Base-by-base conservation (phyloP, 1,140 invertebrate genomes). In the Uloborus diversus region DNA sequence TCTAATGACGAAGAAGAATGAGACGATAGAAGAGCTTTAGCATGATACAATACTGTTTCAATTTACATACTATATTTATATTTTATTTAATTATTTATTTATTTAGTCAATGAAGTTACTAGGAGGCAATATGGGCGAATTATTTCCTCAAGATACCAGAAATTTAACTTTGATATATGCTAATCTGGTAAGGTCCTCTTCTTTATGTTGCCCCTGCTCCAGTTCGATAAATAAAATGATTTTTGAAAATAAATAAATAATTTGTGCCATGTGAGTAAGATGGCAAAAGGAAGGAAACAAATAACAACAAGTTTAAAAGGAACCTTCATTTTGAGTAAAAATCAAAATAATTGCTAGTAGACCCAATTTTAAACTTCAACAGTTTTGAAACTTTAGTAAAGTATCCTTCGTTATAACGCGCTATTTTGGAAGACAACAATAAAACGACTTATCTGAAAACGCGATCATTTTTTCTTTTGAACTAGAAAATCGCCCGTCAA, bases 121-220 rank as follows among this genome's bases (percentile, higher is more conserved):
- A 11, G 78, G 78, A 13, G 78, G 64, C 2, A 37, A 79, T 30
- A 69, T 79, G 53, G 78, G 78, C 13, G 47, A 69, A 28, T 30
- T 79, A 4, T 37, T 25, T 28, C 78, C 64, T 23, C 13, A 37
- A 5, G 78, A 79, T 56, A 32, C 11, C 14, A 68, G 78, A 1
- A 79, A 79, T 28, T 30, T 79, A 17, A 79, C 78, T 9, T 13
- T 79, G 20, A 35, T 79, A 11, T 79, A 68, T 42, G 7, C 56
- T 7, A 79, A 79, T 28, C 28, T 79, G 49, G 73, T 76, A 76
- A 76, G 61, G 27, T 23, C 13, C 5, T n/a, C n/a, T n/a, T n/a
- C n/a, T n/a, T n/a, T n/a, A n/a, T n/a, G n/a, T n/a, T n/a, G n/a
- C n/a, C n/a, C n/a, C n/a, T n/a, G n/a, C n/a, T n/a, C n/a, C n/a